Percentiles rank a stretch among this genome's conserved stretches.
Conservation (phyloP, 1,140 invertebrate genomes). For the Drosophila murphyi region DNA sequence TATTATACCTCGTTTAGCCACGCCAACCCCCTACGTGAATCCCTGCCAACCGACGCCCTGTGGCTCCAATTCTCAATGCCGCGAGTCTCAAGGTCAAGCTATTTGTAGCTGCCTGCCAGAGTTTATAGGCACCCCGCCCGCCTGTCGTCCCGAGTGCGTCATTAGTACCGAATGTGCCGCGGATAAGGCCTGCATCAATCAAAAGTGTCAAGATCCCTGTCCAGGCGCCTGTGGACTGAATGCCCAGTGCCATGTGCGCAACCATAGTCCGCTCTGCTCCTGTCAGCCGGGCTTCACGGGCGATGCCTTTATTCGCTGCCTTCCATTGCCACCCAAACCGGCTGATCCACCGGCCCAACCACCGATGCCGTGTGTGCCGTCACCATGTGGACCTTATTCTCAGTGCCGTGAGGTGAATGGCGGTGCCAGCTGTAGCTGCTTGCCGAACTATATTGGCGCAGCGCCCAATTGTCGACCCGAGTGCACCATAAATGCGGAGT, state of each 20-base stretch:
- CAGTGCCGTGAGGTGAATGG: constrained; percentile 88
- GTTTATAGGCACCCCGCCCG: constrained; percentile 90
- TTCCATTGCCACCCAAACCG: constrained; percentile 84
- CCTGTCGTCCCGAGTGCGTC: constrained; percentile 92
- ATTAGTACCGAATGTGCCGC: constrained; percentile 92
- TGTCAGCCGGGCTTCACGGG: constrained; percentile 91
- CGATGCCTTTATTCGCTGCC: constrained; percentile 92
- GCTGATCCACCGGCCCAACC: constrained; percentile 86
- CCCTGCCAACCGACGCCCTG: constrained; percentile 90
- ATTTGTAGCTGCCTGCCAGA: constrained; percentile 91
- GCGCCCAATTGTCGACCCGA: constrained; percentile 90
- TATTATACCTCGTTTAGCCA: constrained; percentile 70
- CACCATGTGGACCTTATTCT: constrained; percentile 90
- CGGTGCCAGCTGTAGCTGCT: constrained; percentile 89
- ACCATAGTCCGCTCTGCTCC: constrained; percentile 93
- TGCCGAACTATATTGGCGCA: constrained; percentile 88
- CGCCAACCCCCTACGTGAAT: constrained; percentile 85
- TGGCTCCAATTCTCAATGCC: constrained; percentile 91
- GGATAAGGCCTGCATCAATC: constrained; percentile 92
- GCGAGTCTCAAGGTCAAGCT: constrained; percentile 89
- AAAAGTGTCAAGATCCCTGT: constrained; percentile 94
- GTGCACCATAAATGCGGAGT: constrained; percentile 90
- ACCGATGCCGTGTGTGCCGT: constrained; percentile 89
- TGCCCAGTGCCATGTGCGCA: constrained; percentile 93
- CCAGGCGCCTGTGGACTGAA: constrained; percentile 91